phyloP scores from a whole-genome alignment of 2,797 vertebrate genomes.

The Ficedula albicollis region DNA sequence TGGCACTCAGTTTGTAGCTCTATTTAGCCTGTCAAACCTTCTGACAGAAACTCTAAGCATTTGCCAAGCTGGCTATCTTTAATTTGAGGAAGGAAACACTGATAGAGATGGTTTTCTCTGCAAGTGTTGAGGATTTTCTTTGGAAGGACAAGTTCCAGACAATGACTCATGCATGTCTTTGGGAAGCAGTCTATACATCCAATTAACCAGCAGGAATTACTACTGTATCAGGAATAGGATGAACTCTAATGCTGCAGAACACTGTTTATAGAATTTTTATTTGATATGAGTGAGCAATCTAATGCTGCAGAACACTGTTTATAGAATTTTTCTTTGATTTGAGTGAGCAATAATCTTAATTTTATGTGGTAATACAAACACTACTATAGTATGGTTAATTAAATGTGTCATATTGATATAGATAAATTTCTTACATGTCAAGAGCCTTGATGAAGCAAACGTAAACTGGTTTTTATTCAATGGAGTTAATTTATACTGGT shows the following conservation, averaged over 20 bases:
- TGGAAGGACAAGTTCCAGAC: background rate
- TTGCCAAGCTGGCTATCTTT: background rate
- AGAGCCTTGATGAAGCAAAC: background rate
- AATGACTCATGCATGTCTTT: background rate
- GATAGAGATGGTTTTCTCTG: background rate
- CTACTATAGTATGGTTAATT: background rate
- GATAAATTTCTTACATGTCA: background rate
- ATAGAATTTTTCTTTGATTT: background rate
- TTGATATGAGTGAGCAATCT: background rate
- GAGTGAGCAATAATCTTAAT: background rate
- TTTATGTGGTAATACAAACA: background rate
- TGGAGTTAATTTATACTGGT: background rate
- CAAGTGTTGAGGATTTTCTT: background rate
- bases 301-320: background rate
- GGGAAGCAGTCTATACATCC: background rate
- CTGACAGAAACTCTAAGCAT: background rate
- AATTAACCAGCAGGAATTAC: background rate
- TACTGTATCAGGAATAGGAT: background rate
- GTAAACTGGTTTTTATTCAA: background rate
- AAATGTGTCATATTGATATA: background rate
- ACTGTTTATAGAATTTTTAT: background rate
- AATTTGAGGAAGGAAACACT: background rate
- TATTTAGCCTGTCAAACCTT: background rate
- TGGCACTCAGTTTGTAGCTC: background rate
- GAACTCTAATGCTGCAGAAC: background rate